phyloP scores from a whole-genome alignment of 1,140 invertebrate genomes.

The Pararge aegeria region DNA sequence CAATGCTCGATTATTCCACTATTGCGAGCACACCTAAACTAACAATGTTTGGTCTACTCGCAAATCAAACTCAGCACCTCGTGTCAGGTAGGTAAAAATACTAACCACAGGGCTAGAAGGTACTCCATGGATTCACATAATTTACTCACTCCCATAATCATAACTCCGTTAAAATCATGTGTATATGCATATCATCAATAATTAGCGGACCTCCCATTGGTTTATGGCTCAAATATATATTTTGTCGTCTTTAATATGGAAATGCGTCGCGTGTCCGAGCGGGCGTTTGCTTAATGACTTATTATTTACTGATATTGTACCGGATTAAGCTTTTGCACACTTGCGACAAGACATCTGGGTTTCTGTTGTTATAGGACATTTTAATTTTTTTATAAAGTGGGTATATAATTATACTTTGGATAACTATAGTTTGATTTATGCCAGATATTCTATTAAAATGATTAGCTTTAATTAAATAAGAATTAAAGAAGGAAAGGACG shows the following conservation, averaged over 20 bases:
- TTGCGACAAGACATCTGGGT: background rate
- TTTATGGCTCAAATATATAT: conserved; percentile 50
- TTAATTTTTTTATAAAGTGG: too few relatives aligned
- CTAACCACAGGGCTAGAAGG: background rate
- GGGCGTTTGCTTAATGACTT: conserved; percentile 40
- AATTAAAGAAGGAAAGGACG: too few relatives aligned
- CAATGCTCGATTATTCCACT: too few relatives aligned
- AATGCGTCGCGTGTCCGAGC: conserved; percentile 44
- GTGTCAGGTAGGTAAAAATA: too few relatives aligned
- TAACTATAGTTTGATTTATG: too few relatives aligned
- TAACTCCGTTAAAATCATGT: conserved; percentile 41
- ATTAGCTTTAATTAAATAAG: too few relatives aligned
- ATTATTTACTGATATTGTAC: conserved; percentile 44
- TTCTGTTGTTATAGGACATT: background rate
- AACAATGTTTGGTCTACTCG: too few relatives aligned
- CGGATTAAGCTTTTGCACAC: background rate
- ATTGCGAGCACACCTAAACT: too few relatives aligned
- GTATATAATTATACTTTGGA: too few relatives aligned
- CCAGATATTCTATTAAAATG: too few relatives aligned
- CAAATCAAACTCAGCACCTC: too few relatives aligned
- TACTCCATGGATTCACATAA: conserved; percentile 28
- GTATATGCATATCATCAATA: conserved; percentile 62
- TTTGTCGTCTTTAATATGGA: conserved; percentile 54
- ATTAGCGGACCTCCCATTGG: conserved; percentile 65
- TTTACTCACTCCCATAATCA: conserved; percentile 42